Conservation (phyloP, 2,797 vertebrate genomes). For the Remorina albescens region DNA sequence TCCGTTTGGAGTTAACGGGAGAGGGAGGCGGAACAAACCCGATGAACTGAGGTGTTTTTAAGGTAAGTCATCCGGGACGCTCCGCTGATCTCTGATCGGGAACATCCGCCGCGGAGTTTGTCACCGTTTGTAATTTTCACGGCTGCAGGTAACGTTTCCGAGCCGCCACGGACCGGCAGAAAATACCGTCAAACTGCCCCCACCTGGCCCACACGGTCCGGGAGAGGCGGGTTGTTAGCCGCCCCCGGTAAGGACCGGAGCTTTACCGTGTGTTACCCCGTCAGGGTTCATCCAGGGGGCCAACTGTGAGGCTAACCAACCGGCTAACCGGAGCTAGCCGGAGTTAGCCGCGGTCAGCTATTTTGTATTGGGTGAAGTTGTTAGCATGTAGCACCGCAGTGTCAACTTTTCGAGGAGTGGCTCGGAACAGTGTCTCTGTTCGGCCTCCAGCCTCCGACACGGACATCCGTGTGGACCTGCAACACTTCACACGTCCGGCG, state of each 20-base stretch:
- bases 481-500: rapidly evolving
- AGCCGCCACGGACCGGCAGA: background rate
- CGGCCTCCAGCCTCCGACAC: too few relatives aligned
- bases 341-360: constrained; percentile 40
- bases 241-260: rapidly evolving
- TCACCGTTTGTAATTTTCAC: constrained; percentile 13
- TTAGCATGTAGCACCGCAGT: constrained; percentile 41
- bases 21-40: background rate
- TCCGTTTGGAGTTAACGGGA: constrained; percentile 17
- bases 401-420: constrained; percentile 48
- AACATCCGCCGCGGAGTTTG: background rate
- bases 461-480: too few relatives aligned
- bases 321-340: constrained; percentile 27
- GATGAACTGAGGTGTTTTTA: constrained; percentile 32
- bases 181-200: rapidly evolving
- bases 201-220: rapidly evolving
- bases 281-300: background rate
- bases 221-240: rapidly evolving
- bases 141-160: constrained; percentile 20
- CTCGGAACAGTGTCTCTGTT: background rate
- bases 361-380: constrained; percentile 23
- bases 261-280: background rate
- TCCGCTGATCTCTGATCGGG: too few relatives aligned
- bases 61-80: too few relatives aligned
- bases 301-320: background rate